Evolutionary conservation across 2,888 invertebrate species (phyloP).

Genomic region (Corbicula japonica): DNA sequence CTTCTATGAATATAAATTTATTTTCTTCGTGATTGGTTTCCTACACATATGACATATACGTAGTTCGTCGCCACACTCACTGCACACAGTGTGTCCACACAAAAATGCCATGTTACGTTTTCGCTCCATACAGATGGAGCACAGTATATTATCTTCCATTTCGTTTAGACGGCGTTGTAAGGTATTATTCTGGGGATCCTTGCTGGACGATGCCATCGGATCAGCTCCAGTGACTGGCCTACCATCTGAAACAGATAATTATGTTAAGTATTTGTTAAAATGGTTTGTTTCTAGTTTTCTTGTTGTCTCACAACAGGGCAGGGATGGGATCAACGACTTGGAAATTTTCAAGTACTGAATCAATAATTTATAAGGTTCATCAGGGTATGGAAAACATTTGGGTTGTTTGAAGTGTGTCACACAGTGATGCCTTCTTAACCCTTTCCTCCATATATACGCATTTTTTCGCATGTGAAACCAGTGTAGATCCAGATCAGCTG

Average conservation of each 20-base stretch:
- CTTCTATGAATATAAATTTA: slow-evolving; percentile 88
- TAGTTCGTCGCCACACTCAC: slow-evolving; percentile 93
- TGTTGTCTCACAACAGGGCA: background rate
- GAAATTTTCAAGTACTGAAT: too few species aligned
- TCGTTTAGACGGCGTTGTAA: slow-evolving; percentile 90
- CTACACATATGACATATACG: slow-evolving; percentile 95
- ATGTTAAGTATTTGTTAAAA: background rate
- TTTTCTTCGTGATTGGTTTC: slow-evolving; percentile 92
- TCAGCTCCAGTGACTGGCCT: slow-evolving; percentile 6
- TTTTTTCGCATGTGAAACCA: too few species aligned
- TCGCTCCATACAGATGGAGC: slow-evolving; percentile 95
- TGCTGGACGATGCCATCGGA: slow-evolving; percentile 5
- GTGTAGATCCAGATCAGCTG: too few species aligned
- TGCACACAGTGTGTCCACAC: slow-evolving; percentile 95
- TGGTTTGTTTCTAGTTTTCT: background rate
- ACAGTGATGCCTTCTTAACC: too few species aligned
- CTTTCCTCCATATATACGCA: too few species aligned
- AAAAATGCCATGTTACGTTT: slow-evolving; percentile 93
- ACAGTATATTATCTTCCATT: slow-evolving; percentile 94
- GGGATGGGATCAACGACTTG: background rate
- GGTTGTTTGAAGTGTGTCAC: too few species aligned
- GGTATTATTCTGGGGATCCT: slow-evolving; percentile 59
- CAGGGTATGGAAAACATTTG: too few species aligned
- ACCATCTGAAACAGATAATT: slow-evolving; percentile 33
- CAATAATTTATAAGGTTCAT: too few species aligned